Evolutionary conservation across 2,888 invertebrate species (phyloP).

Genomic region (Napeogenes inachia): DNA sequence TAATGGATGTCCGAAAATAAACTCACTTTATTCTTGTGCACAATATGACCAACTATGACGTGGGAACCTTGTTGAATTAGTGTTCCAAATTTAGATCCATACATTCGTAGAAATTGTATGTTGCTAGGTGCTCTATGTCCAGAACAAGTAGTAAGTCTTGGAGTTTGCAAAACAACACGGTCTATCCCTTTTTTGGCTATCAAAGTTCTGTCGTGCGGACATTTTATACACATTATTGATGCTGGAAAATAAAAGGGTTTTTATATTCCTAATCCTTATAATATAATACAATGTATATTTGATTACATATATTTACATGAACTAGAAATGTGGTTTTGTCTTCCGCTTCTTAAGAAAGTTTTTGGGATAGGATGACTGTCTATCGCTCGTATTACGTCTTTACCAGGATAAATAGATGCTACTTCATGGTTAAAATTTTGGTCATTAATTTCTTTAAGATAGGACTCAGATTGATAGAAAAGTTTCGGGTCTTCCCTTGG

Average conservation of each 20-base stretch:
- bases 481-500: conserved; percentile 66
- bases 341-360: conserved; percentile 33
- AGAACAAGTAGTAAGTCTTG: conserved; percentile 52
- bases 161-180: conserved; percentile 52
- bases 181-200: conserved; percentile 57
- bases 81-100: conserved; percentile 63
- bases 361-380: conserved; percentile 32
- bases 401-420: conserved; percentile 53
- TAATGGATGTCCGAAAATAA: conserved; percentile 12
- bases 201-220: conserved; percentile 64
- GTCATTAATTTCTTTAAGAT: conserved; percentile 58
- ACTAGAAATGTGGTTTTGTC: conserved; percentile 35
- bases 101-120: conserved; percentile 52
- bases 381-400: conserved; percentile 48
- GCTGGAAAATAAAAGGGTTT: conserved; percentile 31
- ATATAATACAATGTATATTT: not conserved
- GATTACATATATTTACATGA: not conserved
- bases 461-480: conserved; percentile 67
- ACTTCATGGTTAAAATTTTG: conserved; percentile 56
- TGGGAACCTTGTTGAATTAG: conserved; percentile 61
- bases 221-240: conserved; percentile 51
- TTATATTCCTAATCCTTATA: not conserved
- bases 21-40: conserved; percentile 52
- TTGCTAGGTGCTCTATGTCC: conserved; percentile 46
- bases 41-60: conserved; percentile 54